A percentile compares a stretch with the other conserved stretches of the same genome.
These are phyloP conservation scores for Amorpha juglandis DNA, from an alignment of 2,888 invertebrate genomes.

Conservation along the genomic window DNA sequence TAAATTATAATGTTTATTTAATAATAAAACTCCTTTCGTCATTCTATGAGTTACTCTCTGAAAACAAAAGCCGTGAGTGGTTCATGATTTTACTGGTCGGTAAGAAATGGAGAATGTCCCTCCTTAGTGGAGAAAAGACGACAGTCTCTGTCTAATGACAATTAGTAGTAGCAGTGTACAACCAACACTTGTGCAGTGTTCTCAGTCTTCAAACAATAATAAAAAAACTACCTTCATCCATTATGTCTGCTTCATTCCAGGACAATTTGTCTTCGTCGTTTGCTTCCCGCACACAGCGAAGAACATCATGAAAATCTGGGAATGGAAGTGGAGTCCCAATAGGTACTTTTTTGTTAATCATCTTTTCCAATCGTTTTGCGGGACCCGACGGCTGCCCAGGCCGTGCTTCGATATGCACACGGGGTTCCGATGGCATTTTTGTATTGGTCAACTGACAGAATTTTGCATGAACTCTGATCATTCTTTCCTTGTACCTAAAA, in stretches of 20 bases:
- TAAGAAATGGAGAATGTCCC: too few species aligned
- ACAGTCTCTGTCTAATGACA: too few species aligned
- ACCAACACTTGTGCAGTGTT: too few species aligned
- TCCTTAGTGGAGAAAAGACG: too few species aligned
- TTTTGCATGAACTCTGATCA: conserved; percentile 81
- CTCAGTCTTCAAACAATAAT: too few species aligned
- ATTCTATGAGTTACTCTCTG: too few species aligned
- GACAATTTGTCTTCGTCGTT: conserved; percentile 69
- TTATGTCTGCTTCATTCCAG: conserved; percentile 72
- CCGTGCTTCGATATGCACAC: conserved; percentile 63
- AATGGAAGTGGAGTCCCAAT: conserved; percentile 72
- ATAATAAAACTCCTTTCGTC: too few species aligned
- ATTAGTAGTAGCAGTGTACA: too few species aligned
- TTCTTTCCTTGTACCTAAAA: conserved; percentile 75
- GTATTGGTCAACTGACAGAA: conserved; percentile 86
- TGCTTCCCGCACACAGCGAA: conserved; percentile 71
- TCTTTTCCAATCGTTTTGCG: conserved; percentile 69
- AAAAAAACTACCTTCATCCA: conserved; percentile 71
- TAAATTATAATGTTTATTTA: too few species aligned
- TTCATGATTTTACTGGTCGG: too few species aligned
- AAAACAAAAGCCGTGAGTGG: too few species aligned
- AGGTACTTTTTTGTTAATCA: conserved; percentile 74
- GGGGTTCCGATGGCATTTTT: conserved; percentile 76
- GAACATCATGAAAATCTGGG: conserved; percentile 84
- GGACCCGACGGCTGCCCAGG: conserved; percentile 69